Conservation (phyloP, 2,888 invertebrate species). For the Phaonia tiefii region DNA sequence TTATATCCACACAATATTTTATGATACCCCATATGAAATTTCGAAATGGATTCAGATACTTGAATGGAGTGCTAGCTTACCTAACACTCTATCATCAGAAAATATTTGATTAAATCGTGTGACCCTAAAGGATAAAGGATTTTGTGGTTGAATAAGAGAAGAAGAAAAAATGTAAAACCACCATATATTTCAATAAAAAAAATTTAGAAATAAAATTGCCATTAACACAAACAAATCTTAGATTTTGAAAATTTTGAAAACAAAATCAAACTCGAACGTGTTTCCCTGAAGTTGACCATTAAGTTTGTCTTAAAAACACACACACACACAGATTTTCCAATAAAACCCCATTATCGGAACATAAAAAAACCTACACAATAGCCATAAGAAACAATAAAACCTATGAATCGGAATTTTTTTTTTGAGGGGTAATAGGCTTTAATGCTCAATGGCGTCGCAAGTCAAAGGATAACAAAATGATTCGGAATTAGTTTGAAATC, state of each 20-base stretch:
- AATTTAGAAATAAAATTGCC: background rate
- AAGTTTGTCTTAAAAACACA: background rate
- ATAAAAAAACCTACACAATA: constrained; percentile 13
- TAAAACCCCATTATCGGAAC: constrained; percentile 33
- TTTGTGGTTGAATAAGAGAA: constrained; percentile 43
- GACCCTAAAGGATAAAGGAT: too few relatives aligned
- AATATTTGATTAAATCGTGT: too few relatives aligned
- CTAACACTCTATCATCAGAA: too few relatives aligned
- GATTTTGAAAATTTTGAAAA: constrained; percentile 12
- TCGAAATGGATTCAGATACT: too few relatives aligned
- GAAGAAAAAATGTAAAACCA: constrained; percentile 27
- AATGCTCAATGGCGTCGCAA: background rate
- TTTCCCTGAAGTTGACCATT: constrained; percentile 2
- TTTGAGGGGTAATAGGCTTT: background rate
- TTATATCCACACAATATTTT: too few relatives aligned
- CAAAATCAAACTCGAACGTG: constrained; percentile 28
- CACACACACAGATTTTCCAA: constrained; percentile 12
- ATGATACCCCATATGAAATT: too few relatives aligned
- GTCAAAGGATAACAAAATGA: constrained; percentile 16
- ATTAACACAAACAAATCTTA: constrained; percentile 17
- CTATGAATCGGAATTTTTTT: constrained; percentile 13
- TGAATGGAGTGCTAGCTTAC: too few relatives aligned
- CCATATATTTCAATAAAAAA: constrained; percentile 31
- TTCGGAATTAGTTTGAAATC: constrained; percentile 30
- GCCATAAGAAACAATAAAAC: constrained; percentile 7